Conservation (phyloP, 2,797 vertebrate genomes). For the Dendrocincla fuliginosa region DNA sequence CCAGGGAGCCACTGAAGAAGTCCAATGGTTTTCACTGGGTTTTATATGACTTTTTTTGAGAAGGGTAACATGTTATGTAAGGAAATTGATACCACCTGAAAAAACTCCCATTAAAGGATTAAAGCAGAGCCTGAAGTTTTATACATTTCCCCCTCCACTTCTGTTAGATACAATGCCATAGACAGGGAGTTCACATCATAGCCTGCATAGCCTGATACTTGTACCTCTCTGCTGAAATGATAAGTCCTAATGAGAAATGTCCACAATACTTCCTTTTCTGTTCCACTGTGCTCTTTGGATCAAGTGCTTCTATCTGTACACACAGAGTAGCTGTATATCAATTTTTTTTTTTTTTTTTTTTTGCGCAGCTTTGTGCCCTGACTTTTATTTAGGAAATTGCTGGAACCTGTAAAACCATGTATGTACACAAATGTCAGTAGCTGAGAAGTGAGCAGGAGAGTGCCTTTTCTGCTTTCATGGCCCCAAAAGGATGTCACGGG, state of each 20-base stretch:
- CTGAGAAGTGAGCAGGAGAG: not conserved
- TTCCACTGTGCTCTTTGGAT: not conserved
- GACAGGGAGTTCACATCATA: not conserved
- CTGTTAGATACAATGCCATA: not conserved
- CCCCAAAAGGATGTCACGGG: not conserved
- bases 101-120: not conserved
- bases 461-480: not conserved
- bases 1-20: not conserved
- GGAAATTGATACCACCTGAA: not conserved
- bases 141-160: not conserved
- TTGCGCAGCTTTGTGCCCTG: not conserved
- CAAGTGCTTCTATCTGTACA: not conserved
- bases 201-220: not conserved
- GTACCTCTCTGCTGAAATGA: not conserved
- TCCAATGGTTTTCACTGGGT: not conserved
- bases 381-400: not conserved
- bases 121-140: not conserved
- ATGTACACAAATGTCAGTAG: not conserved
- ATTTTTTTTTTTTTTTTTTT: fast-evolving
- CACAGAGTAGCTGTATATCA: not conserved
- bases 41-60: not conserved
- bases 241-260: not conserved
- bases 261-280: not conserved
- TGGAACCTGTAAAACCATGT: not conserved
- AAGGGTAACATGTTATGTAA: not conserved